Evolutionary conservation across 2,797 vertebrate species (phyloP).

Genomic region (Chiroxiphia lanceolata): DNA sequence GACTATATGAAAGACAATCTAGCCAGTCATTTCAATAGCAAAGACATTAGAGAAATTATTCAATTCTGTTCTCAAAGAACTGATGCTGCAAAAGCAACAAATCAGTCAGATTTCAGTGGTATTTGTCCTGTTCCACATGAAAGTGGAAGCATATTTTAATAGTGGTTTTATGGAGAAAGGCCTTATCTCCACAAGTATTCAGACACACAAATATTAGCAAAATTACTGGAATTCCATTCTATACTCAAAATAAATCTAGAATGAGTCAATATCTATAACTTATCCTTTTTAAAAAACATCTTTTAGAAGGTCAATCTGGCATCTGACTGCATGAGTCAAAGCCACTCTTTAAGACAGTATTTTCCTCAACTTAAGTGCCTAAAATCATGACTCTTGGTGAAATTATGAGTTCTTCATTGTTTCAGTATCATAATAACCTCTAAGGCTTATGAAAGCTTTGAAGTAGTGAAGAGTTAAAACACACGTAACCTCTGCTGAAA

Average conservation of each 20-base stretch:
- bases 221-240: neutral
- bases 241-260: neutral
- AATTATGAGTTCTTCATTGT: neutral
- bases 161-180: neutral
- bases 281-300: neutral
- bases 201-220: neutral
- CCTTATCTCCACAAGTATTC: neutral
- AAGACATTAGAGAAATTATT: neutral
- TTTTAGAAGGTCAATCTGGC: neutral
- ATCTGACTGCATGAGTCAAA: neutral
- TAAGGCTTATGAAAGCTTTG: neutral
- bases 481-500: neutral
- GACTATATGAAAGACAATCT: neutral
- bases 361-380: neutral
- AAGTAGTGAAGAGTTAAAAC: neutral
- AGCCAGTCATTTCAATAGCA: neutral
- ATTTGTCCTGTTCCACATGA: neutral
- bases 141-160: neutral
- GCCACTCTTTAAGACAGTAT: neutral
- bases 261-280: neutral
- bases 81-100: neutral
- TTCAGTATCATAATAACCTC: neutral
- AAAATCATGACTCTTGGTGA: neutral
- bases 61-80: neutral
- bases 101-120: neutral